Evolutionary conservation across 2,888 invertebrate genomes (phyloP).

Genomic region (Lasiommata megera): DNA sequence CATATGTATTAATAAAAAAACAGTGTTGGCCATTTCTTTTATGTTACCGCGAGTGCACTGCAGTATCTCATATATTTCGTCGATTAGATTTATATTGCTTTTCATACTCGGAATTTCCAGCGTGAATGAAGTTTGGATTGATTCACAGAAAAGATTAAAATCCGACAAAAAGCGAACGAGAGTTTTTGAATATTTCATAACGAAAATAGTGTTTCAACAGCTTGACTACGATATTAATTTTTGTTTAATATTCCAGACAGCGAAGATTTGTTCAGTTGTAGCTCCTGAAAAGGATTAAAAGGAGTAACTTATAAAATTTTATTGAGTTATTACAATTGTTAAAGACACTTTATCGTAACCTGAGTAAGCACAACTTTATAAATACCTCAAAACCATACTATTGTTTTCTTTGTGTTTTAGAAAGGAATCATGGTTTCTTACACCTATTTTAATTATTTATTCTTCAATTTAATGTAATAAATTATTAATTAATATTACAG

Average conservation of each 20-base stretch:
- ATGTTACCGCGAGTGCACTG: neutral
- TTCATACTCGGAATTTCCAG: slow-evolving; percentile 1
- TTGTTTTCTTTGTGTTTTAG: no score
- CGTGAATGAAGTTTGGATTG: slow-evolving; percentile 1
- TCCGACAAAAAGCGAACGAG: neutral
- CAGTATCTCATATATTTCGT: neutral
- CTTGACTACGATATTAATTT: slow-evolving; percentile 13
- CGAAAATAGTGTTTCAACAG: slow-evolving; percentile 7
- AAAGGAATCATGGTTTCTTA: no score
- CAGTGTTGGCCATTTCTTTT: neutral
- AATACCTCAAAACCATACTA: no score
- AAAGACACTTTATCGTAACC: no score
- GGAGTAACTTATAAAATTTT: neutral
- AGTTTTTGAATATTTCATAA: slow-evolving; percentile 4
- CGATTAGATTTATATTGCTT: slow-evolving; percentile 7
- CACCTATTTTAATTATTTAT: no score
- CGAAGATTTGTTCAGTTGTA: slow-evolving; percentile 2
- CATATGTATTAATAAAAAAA: neutral
- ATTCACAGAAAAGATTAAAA: slow-evolving; percentile 6
- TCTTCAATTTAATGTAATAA: no score
- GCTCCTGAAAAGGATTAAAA: neutral
- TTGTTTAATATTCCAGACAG: slow-evolving; percentile 1
- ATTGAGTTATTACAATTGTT: neutral
- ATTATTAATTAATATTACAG: no score
- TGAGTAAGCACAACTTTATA: no score